Evolutionary conservation across 2,888 invertebrate species (phyloP).

Genomic region (Cyclophora punctaria): DNA sequence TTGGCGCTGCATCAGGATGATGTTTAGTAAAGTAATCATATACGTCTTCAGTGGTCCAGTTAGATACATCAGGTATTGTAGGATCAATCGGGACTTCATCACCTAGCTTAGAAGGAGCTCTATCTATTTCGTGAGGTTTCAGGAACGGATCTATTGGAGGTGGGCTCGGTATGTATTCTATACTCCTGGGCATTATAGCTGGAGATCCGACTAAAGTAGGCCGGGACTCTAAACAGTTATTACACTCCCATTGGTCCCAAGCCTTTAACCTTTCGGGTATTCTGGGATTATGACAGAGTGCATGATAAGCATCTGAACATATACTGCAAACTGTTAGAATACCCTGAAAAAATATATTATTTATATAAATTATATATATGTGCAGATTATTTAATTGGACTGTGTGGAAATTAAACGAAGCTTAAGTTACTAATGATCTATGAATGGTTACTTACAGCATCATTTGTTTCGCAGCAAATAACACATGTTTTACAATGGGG

Average conservation of each 20-base stretch:
- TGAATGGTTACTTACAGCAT: slow-evolving; percentile 75
- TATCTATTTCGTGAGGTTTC: slow-evolving; percentile 64
- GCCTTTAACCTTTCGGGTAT: slow-evolving; percentile 74
- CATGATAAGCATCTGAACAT: slow-evolving; percentile 91
- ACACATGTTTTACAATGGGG: slow-evolving; percentile 92
- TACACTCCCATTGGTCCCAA: slow-evolving; percentile 82
- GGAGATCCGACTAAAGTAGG: slow-evolving; percentile 54
- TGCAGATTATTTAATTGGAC: too few species aligned
- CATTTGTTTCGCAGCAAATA: slow-evolving; percentile 85
- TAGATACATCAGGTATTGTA: slow-evolving; percentile 83
- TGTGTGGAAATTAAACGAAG: too few species aligned
- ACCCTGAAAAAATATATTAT: slow-evolving; percentile 65
- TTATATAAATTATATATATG: not conserved
- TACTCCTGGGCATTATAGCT: slow-evolving; percentile 42
- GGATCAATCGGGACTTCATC: slow-evolving; percentile 75
- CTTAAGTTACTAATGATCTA: too few species aligned
- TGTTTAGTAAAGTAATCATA: slow-evolving; percentile 84
- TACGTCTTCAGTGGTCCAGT: slow-evolving; percentile 90
- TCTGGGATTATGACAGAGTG: slow-evolving; percentile 84
- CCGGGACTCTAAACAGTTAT: slow-evolving; percentile 75
- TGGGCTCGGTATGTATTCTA: slow-evolving; percentile 42
- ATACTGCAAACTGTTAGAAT: slow-evolving; percentile 85
- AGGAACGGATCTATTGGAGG: slow-evolving; percentile 53
- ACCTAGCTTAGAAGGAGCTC: slow-evolving; percentile 50
- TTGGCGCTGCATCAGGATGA: slow-evolving; percentile 86